These are phyloP conservation scores for Galeopsomyia nigrocyanea DNA, from an alignment of 2,888 invertebrate genomes.

Conservation along the genomic window DNA sequence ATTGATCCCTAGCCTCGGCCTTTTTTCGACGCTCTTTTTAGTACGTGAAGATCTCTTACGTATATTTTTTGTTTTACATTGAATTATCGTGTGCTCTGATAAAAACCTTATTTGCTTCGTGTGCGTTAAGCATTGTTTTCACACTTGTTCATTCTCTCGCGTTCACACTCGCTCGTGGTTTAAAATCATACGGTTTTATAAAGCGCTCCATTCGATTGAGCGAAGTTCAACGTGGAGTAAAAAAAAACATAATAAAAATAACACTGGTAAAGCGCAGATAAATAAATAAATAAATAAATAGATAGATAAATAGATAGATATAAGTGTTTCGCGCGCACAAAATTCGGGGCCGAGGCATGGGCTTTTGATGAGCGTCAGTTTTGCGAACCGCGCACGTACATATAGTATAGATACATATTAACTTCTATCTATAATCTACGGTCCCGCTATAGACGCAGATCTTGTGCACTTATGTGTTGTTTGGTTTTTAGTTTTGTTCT, in stretches of 20 bases:
- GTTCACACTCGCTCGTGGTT: constrained; percentile 7
- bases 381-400: constrained; percentile 51
- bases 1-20: constrained; percentile 36
- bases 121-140: constrained; percentile 34
- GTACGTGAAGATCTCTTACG: constrained; percentile 2
- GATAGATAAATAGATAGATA: constrained; percentile 14
- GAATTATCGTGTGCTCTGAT: constrained; percentile 7
- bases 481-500: constrained; percentile 39
- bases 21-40: not conserved
- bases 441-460: constrained; percentile 58
- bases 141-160: constrained; percentile 17
- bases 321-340: not conserved
- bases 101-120: constrained; percentile 22
- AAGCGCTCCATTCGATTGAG: no score
- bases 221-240: constrained; percentile 15
- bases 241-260: not conserved
- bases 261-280: not conserved
- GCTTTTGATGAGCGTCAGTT: constrained; percentile 1
- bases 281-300: constrained; percentile 9
- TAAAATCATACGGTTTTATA: not conserved
- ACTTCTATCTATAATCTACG: constrained; percentile 58
- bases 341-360: constrained; percentile 38
- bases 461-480: constrained; percentile 46
- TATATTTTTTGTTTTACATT: constrained; percentile 15
- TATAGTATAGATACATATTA: constrained; percentile 57